These are phyloP conservation scores for Diachasma alloeum DNA, from an alignment of 1,140 invertebrate genomes.

Conservation along the genomic window DNA sequence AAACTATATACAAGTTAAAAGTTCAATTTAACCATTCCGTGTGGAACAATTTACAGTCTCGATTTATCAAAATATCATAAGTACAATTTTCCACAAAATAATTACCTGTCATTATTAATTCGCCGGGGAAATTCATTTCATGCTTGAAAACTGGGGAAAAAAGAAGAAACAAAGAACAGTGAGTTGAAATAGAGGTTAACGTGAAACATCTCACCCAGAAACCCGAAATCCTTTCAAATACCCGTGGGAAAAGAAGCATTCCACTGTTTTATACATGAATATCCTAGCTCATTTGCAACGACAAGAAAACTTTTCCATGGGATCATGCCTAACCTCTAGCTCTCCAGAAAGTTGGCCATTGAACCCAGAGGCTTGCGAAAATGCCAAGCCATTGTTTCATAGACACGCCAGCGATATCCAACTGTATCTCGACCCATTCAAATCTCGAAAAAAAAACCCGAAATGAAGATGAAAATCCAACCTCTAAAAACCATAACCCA, in stretches of 20 bases:
- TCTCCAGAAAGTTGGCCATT: background rate
- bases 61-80: background rate
- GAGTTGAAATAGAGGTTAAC: background rate
- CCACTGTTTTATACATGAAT: constrained; percentile 23
- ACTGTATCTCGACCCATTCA: background rate
- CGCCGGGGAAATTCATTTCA: background rate
- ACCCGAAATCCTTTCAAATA: constrained; percentile 17
- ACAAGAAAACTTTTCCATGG: constrained; percentile 10
- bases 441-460: background rate
- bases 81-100: background rate
- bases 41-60: background rate
- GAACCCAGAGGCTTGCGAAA: background rate
- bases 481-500: background rate
- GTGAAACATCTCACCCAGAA: constrained; percentile 7
- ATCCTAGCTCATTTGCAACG: constrained; percentile 14
- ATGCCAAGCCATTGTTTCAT: background rate
- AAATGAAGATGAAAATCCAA: too few species aligned
- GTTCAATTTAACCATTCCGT: background rate
- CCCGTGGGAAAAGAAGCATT: constrained; percentile 10
- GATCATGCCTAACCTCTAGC: background rate
- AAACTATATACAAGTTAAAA: background rate
- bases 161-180: background rate
- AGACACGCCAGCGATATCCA: background rate
- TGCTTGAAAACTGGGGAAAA: background rate
- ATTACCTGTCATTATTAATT: background rate